A percentile compares a stretch with the other conserved stretches of the same genome.
These are phyloP conservation scores for Stenoptilia bipunctidactyla DNA, from an alignment of 2,888 invertebrate species.

Conservation along the genomic window DNA sequence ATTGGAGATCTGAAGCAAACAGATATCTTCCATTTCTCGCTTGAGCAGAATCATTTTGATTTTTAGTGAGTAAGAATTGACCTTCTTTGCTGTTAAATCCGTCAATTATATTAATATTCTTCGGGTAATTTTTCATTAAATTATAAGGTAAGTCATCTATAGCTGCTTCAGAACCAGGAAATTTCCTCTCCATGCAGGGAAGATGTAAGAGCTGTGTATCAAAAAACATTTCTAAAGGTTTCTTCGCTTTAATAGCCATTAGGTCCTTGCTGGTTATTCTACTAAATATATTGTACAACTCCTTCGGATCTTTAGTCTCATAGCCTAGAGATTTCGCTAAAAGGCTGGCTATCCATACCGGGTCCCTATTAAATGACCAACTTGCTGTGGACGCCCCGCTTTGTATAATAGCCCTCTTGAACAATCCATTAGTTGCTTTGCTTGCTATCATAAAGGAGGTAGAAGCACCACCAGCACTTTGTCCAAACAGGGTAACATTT, in stretches of 20 bases:
- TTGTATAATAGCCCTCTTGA: constrained; percentile 47
- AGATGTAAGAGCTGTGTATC: constrained; percentile 46
- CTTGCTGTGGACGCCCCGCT: constrained; percentile 47
- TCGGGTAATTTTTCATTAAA: constrained; percentile 29
- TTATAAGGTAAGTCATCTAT: constrained; percentile 49
- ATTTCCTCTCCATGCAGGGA: constrained; percentile 45
- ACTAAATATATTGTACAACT: constrained; percentile 42
- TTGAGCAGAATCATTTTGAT: constrained; percentile 26
- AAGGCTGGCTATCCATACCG: constrained; percentile 40
- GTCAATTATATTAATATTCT: constrained; percentile 31
- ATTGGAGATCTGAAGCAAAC: constrained; percentile 49
- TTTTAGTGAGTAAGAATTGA: constrained; percentile 25
- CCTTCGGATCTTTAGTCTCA: constrained; percentile 34
- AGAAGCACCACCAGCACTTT: constrained; percentile 53
- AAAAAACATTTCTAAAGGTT: constrained; percentile 39
- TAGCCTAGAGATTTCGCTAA: constrained; percentile 42
- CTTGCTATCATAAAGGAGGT: constrained; percentile 38
- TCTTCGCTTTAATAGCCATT: constrained; percentile 29
- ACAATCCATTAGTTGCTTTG: constrained; percentile 37
- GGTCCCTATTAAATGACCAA: constrained; percentile 49
- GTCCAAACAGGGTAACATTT: constrained; percentile 54
- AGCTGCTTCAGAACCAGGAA: constrained; percentile 38
- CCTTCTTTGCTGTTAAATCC: constrained; percentile 51
- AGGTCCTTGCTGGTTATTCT: constrained; percentile 31
- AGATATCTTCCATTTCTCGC: constrained; percentile 36